Evolutionary conservation across 2,113 vertebrate species (phyloP).

Genomic region (Actinemys pallida): DNA sequence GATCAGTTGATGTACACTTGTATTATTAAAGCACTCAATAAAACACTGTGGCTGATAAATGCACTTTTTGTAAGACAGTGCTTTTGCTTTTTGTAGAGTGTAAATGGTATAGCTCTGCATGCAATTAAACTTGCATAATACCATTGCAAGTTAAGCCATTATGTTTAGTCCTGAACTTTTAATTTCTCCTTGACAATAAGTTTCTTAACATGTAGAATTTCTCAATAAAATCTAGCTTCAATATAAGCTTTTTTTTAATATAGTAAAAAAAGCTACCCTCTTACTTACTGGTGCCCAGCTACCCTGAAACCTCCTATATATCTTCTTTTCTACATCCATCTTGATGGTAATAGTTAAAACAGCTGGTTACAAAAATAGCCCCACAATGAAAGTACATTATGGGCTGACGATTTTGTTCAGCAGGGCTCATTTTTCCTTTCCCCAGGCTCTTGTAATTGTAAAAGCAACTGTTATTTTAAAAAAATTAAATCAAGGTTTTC

Average conservation of each 20-base stretch:
- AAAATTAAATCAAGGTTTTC: conserved; percentile 50
- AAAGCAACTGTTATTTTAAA: conserved; percentile 57
- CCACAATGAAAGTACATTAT: conserved; percentile 40
- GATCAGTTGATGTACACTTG: conserved; percentile 98
- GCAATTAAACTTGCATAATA: neutral
- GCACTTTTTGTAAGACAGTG: conserved; percentile 50
- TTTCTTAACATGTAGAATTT: conserved; percentile 40
- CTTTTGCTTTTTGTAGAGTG: conserved; percentile 44
- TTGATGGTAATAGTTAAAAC: conserved; percentile 21
- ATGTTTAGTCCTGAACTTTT: conserved; percentile 36
- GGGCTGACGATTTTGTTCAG: conserved; percentile 20
- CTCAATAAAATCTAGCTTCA: neutral
- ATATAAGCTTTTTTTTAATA: neutral
- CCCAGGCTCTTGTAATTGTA: conserved; percentile 51
- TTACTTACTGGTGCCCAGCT: neutral
- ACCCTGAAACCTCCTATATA: conserved; percentile 10
- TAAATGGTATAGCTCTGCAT: neutral
- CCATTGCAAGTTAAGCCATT: conserved; percentile 4
- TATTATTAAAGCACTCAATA: conserved; percentile 99
- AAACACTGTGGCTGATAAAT: conserved; percentile 96
- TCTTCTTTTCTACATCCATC: conserved; percentile 3
- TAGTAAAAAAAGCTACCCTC: conserved; percentile 15
- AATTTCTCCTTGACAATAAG: conserved; percentile 7
- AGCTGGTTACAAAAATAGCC: conserved; percentile 48
- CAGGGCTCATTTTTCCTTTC: conserved; percentile 13